Conservation (phyloP, 2,797 vertebrate genomes). For the Columba guinea region DNA sequence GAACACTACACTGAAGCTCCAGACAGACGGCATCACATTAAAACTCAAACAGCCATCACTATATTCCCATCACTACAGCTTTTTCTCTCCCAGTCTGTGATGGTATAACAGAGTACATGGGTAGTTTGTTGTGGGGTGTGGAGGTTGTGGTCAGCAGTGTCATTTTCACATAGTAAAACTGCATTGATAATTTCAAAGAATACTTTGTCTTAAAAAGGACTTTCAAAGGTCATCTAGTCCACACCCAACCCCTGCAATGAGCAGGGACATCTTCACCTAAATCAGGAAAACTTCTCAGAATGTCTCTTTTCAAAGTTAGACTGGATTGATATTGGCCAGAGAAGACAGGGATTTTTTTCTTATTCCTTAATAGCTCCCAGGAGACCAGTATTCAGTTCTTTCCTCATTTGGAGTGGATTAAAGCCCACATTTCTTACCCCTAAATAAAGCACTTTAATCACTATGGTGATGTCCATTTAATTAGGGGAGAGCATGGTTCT, state of each 20-base stretch:
- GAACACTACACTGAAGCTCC: not conserved
- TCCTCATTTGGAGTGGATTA: not conserved
- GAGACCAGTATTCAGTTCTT: not conserved
- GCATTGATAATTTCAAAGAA: too few relatives aligned
- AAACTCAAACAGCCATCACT: not conserved
- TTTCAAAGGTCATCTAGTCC: too few relatives aligned
- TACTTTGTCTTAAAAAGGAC: too few relatives aligned
- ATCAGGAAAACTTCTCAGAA: not conserved
- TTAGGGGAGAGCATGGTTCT: not conserved
- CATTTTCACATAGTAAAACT: not conserved
- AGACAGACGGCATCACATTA: not conserved
- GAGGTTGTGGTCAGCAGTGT: accelerated
- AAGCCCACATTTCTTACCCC: not conserved
- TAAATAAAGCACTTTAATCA: not conserved
- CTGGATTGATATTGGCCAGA: not conserved
- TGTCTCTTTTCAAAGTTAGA: not conserved
- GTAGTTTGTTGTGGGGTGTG: not conserved
- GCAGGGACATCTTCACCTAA: too few relatives aligned
- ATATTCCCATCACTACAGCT: not conserved
- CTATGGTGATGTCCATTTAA: not conserved
- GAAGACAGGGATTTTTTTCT: not conserved
- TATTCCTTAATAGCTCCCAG: not conserved
- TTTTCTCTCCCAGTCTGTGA: not conserved
- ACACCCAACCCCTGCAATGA: too few relatives aligned
- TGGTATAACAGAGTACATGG: accelerated